Conservation (phyloP, 2,888 invertebrate species). For the Teleogryllus oceanicus region DNA sequence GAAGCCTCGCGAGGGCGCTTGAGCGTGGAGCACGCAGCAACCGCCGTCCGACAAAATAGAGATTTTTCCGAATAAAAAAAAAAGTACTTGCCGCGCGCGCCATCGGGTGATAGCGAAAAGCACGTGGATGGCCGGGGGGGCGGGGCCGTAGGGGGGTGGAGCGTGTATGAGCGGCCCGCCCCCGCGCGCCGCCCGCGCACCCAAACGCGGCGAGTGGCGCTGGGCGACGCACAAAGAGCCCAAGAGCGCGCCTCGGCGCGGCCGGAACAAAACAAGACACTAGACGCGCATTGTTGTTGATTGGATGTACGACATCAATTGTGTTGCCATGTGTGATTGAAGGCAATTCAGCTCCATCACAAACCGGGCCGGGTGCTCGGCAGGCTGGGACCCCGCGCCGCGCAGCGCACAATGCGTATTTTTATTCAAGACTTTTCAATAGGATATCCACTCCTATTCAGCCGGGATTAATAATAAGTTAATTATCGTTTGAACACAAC, state of each 20-base stretch:
- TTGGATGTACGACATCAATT: conserved; percentile 18
- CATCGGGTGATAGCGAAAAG: neutral
- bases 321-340: conserved; percentile 18
- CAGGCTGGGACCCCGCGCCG: neutral
- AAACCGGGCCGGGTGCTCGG: neutral
- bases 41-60: neutral
- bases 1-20: neutral
- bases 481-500: conserved; percentile 18
- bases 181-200: neutral
- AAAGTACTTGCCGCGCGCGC: neutral
- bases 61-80: neutral
- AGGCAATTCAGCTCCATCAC: conserved; percentile 18
- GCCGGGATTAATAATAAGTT: conserved; percentile 3
- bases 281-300: conserved; percentile 9
- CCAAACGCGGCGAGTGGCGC: neutral
- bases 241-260: conserved; percentile 1
- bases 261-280: conserved; percentile 18
- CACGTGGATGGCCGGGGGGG: neutral
- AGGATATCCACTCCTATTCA: conserved; percentile 10
- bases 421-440: conserved; percentile 18
- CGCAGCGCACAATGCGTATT: neutral
- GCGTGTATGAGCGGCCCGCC: neutral
- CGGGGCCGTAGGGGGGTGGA: neutral
- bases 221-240: neutral
- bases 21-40: neutral